A percentile compares a stretch with the other conserved stretches of the same genome.
phyloP scores from a whole-genome alignment of 1,140 invertebrate species.

The Pomacea maculata region DNA sequence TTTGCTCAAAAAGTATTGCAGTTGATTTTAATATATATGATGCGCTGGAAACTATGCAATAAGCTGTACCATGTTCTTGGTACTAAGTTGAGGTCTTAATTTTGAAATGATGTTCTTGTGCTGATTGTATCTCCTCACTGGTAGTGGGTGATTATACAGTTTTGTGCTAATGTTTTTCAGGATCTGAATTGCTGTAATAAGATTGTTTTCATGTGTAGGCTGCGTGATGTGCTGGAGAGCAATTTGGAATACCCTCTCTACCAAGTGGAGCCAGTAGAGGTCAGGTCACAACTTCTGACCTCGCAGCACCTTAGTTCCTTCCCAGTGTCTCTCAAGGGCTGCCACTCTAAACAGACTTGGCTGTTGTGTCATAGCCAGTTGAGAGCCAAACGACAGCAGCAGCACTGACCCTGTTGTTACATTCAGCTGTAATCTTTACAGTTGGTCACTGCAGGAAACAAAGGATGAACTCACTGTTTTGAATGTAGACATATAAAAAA shows the following conservation, averaged over 20 bases:
- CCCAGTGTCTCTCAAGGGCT: conserved; percentile 10
- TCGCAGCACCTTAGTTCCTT: neutral
- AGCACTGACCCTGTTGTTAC: neutral
- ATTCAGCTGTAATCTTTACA: too few species aligned
- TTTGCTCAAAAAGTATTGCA: too few species aligned
- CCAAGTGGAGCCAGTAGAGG: conserved; percentile 8
- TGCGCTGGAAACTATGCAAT: too few species aligned
- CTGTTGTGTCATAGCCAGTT: conserved; percentile 6
- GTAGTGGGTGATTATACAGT: neutral
- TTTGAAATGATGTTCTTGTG: neutral
- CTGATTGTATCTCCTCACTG: neutral
- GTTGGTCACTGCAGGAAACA: too few species aligned
- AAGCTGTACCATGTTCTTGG: too few species aligned
- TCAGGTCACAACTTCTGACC: conserved; percentile 15
- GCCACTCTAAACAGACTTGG: conserved; percentile 13
- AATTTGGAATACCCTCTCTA: conserved; percentile 15
- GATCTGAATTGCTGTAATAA: neutral
- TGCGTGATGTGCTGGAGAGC: conserved; percentile 11
- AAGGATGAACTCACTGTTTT: too few species aligned
- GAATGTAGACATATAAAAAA: too few species aligned
- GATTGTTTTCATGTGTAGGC: neutral
- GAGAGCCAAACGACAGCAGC: conserved; percentile 5
- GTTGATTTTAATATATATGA: too few species aligned
- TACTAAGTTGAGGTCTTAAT: too few species aligned
- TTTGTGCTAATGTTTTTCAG: neutral